Percentiles rank a stretch among this genome's conserved stretches.
These are phyloP conservation scores for Chionoecetes opilio DNA, from an alignment of 1,140 invertebrate species.

Conservation along the genomic window DNA sequence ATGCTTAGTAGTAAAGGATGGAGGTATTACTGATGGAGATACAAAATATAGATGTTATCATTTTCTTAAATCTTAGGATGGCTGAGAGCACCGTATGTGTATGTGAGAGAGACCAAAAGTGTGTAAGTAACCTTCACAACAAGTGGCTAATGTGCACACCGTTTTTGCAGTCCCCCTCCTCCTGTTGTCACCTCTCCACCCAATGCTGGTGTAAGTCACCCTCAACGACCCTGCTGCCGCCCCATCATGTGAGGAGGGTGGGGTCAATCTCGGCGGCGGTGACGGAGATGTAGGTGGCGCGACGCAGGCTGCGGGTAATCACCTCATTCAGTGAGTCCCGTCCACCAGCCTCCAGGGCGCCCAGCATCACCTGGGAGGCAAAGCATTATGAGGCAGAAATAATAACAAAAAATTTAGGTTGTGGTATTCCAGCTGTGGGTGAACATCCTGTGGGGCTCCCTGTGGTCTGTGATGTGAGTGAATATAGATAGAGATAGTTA, in stretches of 20 bases:
- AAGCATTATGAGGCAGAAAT: too few relatives aligned
- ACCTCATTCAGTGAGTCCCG: constrained; percentile 94
- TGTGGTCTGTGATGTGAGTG: too few relatives aligned
- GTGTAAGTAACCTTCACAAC: background rate
- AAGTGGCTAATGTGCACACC: background rate
- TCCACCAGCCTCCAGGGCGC: constrained; percentile 92
- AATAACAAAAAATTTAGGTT: too few relatives aligned
- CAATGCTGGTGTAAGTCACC: background rate
- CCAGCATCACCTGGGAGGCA: constrained; percentile 88
- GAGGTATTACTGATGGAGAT: background rate
- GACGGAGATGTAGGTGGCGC: constrained; percentile 77
- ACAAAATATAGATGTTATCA: constrained; percentile 9
- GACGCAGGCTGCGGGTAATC: constrained; percentile 90
- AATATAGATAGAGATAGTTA: too few relatives aligned
- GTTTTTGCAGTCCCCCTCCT: background rate
- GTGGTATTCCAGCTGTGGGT: too few relatives aligned
- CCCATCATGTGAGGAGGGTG: constrained; percentile 77
- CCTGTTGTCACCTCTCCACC: constrained; percentile 14
- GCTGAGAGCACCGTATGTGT: constrained; percentile 3
- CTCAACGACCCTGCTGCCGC: background rate
- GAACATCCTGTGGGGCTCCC: too few relatives aligned
- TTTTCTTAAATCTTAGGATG: background rate
- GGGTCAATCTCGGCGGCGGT: constrained; percentile 78
- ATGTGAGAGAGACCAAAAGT: background rate
- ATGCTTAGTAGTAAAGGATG: background rate